Conservation (phyloP, 2,113 vertebrate species). For the Poicephalus meyeri region DNA sequence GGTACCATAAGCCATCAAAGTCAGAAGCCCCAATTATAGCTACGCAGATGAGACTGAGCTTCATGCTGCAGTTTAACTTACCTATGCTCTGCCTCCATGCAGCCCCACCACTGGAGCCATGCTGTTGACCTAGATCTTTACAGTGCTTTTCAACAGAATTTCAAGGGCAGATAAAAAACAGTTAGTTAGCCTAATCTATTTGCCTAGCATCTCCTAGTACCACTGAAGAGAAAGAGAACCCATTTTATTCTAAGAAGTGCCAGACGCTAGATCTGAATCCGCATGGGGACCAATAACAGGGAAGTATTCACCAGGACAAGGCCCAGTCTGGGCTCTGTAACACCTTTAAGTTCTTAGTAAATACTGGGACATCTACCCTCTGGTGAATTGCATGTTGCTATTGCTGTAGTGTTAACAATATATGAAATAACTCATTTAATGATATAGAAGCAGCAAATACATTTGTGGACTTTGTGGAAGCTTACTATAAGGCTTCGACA, state of each 20-base stretch:
- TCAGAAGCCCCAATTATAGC: not conserved
- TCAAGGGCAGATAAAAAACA: not conserved
- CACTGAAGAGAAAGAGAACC: not conserved
- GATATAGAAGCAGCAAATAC: not conserved
- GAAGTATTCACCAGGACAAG: not conserved
- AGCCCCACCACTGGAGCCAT: not conserved
- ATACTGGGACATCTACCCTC: not conserved
- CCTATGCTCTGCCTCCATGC: not conserved
- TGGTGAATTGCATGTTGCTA: not conserved
- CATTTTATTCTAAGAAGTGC: not conserved
- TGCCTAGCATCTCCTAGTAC: not conserved
- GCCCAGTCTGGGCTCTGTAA: not conserved
- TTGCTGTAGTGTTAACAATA: not conserved
- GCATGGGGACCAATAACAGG: rapidly evolving
- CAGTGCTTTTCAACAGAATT: not conserved
- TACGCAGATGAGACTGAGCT: not conserved
- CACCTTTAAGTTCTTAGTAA: not conserved
- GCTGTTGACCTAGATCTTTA: not conserved
- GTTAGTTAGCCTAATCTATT: not conserved
- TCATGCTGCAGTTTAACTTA: not conserved
- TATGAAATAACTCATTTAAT: not conserved
- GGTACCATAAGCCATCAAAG: not conserved
- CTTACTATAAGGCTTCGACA: too few relatives aligned
- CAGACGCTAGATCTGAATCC: not conserved
- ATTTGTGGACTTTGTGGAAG: not conserved